Conservation (phyloP, 1,140 invertebrate species). For the Drosophila yakuba region DNA sequence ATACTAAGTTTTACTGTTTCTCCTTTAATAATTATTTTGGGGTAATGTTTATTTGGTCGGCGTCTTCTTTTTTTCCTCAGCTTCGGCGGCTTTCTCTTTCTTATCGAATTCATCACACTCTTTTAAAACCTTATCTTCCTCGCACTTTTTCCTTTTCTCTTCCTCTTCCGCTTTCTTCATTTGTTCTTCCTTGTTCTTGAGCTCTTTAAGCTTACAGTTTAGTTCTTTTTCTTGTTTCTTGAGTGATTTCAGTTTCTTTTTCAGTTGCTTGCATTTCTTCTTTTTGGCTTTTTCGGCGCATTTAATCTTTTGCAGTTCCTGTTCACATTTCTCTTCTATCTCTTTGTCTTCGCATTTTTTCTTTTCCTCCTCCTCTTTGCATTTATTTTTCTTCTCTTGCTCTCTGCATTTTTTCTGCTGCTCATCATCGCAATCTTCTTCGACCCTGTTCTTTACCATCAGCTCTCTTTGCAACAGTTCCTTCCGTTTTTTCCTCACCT, state of each 20-base stretch:
- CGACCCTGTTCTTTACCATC: background rate
- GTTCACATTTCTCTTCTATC: background rate
- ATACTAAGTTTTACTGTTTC: no score
- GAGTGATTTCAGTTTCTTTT: background rate
- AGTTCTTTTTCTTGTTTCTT: background rate
- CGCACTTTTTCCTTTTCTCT: background rate
- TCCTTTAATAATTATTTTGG: no score
- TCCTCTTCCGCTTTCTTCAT: background rate
- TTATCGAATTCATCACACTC: background rate
- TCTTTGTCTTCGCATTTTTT: background rate
- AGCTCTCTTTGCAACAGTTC: background rate
- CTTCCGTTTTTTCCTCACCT: background rate
- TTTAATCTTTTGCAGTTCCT: background rate
- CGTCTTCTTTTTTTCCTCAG: background rate
- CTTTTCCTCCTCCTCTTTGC: background rate
- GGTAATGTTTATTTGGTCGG: background rate
- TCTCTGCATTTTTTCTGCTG: conserved; percentile 1
- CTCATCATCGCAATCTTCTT: background rate
- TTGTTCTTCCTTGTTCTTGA: background rate
- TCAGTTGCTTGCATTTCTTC: background rate
- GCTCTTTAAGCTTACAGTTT: background rate
- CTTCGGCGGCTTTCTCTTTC: background rate
- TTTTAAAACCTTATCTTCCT: background rate
- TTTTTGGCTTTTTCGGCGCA: background rate
- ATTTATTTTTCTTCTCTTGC: background rate